These are phyloP conservation scores for Hippocampus zosterae DNA, from an alignment of 2,113 vertebrate species.

Conservation along the genomic window DNA sequence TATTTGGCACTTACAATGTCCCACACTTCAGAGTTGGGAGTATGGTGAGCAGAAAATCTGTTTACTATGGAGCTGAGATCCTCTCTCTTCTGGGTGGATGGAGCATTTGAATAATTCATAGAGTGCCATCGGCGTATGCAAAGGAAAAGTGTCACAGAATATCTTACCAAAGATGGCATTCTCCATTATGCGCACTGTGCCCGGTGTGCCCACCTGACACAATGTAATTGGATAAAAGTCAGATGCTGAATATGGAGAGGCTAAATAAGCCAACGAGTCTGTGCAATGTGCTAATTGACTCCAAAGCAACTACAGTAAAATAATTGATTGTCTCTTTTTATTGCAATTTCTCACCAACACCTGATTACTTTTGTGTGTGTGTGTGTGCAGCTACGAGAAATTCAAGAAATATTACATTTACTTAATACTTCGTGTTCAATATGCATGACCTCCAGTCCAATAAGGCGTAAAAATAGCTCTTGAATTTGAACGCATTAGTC, in stretches of 20 bases:
- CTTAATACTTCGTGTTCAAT: constrained; percentile 61
- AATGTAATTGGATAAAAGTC: constrained; percentile 65
- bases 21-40: constrained; percentile 68
- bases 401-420: constrained; percentile 62
- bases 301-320: constrained; percentile 48
- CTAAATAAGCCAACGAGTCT: constrained; percentile 44
- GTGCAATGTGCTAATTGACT: constrained; percentile 61
- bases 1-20: constrained; percentile 63
- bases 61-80: constrained; percentile 73
- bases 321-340: constrained; percentile 52
- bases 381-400: constrained; percentile 54
- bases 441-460: constrained; percentile 64
- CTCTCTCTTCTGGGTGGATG: constrained; percentile 61
- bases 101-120: constrained; percentile 76
- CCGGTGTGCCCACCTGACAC: constrained; percentile 56
- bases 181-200: constrained; percentile 51
- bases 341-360: constrained; percentile 61
- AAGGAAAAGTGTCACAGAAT: constrained; percentile 61
- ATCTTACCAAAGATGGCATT: constrained; percentile 62
- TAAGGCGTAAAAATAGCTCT: constrained; percentile 26
- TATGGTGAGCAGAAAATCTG: constrained; percentile 74
- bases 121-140: constrained; percentile 67
- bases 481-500: constrained; percentile 60
- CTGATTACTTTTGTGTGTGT: constrained; percentile 60
- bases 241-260: constrained; percentile 56